Conservation (phyloP, 2,888 invertebrate species). For the Horisme vitalbata region DNA sequence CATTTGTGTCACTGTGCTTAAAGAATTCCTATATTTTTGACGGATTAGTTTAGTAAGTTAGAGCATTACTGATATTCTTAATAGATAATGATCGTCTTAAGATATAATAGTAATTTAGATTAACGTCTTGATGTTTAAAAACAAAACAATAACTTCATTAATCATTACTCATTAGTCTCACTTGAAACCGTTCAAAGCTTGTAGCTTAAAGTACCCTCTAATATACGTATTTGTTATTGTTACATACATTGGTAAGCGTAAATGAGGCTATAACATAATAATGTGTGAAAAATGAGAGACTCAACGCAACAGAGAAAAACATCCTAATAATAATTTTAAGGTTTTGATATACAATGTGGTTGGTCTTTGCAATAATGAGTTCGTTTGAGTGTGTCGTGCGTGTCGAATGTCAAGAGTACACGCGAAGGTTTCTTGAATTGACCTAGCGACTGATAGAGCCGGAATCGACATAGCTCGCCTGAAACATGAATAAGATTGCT, state of each 20-base stretch:
- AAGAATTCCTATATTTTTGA: not conserved
- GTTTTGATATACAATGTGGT: constrained; percentile 8
- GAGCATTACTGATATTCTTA: not conserved
- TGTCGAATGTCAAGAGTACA: not conserved
- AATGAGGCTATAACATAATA: constrained; percentile 17
- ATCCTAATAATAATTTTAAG: constrained; percentile 6
- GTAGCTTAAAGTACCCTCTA: too few species aligned
- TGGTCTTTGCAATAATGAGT: not conserved
- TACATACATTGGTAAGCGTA: constrained; percentile 11
- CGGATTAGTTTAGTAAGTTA: not conserved
- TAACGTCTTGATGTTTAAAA: not conserved
- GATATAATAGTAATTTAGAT: not conserved
- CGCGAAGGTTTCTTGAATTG: too few species aligned
- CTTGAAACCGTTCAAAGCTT: not conserved
- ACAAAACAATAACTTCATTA: constrained; percentile 26
- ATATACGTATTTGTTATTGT: constrained; percentile 17
- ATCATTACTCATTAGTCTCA: constrained; percentile 16
- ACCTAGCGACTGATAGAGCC: too few species aligned
- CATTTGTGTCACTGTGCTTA: not conserved
- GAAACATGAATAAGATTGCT: too few species aligned
- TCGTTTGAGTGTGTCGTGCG: not conserved
- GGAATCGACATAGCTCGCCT: too few species aligned
- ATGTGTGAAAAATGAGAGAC: too few species aligned
- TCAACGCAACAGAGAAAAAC: constrained; percentile 13
- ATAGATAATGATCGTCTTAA: not conserved